A percentile compares a stretch with the other conserved stretches of the same genome.
Evolutionary conservation across 2,113 vertebrate genomes (phyloP).

Genomic region (Patagioenas fasciata): DNA sequence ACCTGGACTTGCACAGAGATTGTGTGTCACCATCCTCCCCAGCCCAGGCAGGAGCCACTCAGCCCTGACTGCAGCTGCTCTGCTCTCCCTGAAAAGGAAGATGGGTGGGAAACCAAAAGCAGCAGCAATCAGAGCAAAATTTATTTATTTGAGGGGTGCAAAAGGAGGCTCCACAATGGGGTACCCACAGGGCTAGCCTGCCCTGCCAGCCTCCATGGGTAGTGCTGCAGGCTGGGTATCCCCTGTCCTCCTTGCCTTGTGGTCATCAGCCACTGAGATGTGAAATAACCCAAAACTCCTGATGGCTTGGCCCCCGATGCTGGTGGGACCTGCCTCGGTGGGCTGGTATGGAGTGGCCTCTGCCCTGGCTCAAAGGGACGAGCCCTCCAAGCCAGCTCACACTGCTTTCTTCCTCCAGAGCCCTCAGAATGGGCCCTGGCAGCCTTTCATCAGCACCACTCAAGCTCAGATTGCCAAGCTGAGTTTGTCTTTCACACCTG

Average conservation of each 20-base stretch:
- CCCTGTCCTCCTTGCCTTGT: neutral
- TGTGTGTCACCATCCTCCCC: neutral
- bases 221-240: neutral
- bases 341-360: neutral
- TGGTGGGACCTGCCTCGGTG: neutral
- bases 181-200: neutral
- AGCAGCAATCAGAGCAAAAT: neutral
- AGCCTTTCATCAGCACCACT: neutral
- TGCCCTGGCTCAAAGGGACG: neutral
- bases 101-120: neutral
- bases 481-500: neutral
- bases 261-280: neutral
- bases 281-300: neutral
- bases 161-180: rapidly evolving
- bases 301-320: rapidly evolving
- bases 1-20: neutral
- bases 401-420: neutral
- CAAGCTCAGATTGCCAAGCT: neutral
- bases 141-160: neutral
- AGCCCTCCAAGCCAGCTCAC: neutral
- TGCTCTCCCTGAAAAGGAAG: neutral
- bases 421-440: neutral
- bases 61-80: neutral
- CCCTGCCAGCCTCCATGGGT: neutral
- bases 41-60: neutral